phyloP scores from a whole-genome alignment of 2,797 vertebrate species.

The Gastrophryne carolinensis region DNA sequence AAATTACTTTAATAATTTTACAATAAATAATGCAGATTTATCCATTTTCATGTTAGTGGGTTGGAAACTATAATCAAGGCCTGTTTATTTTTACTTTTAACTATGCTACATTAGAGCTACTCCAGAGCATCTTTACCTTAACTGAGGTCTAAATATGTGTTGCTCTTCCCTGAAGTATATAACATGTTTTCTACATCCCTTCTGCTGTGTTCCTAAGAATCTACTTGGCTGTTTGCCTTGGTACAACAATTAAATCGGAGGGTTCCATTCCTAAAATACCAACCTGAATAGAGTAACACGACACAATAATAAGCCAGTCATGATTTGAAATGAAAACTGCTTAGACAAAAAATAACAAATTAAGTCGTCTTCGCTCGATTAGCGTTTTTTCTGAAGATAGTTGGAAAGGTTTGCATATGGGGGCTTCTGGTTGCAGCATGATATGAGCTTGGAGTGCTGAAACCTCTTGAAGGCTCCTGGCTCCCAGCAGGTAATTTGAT shows the following conservation, averaged over 20 bases:
- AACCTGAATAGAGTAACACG: neutral
- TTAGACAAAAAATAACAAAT: neutral
- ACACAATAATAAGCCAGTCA: neutral
- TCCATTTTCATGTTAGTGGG: too few relatives aligned
- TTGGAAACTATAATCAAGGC: too few relatives aligned
- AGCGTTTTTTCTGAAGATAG: neutral
- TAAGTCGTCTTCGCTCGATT: neutral
- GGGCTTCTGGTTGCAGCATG: slow-evolving; percentile 17
- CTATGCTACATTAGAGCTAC: too few relatives aligned
- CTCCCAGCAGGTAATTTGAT: slow-evolving; percentile 42
- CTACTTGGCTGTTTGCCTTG: neutral
- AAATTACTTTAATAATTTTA: too few relatives aligned
- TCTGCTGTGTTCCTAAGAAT: neutral
- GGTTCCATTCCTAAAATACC: neutral
- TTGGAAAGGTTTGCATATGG: neutral
- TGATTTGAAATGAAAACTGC: neutral
- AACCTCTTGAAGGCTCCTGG: slow-evolving; percentile 1
- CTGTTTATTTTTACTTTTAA: too few relatives aligned
- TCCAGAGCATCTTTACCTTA: too few relatives aligned
- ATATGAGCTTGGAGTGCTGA: slow-evolving; percentile 7
- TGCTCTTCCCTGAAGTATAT: too few relatives aligned
- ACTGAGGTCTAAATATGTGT: too few relatives aligned
- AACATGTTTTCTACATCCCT: too few relatives aligned
- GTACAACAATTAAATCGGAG: neutral
- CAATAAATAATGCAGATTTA: too few relatives aligned